Evolutionary conservation across 2,797 vertebrate genomes (phyloP).

Genomic region (Threskiornis aethiopicus): DNA sequence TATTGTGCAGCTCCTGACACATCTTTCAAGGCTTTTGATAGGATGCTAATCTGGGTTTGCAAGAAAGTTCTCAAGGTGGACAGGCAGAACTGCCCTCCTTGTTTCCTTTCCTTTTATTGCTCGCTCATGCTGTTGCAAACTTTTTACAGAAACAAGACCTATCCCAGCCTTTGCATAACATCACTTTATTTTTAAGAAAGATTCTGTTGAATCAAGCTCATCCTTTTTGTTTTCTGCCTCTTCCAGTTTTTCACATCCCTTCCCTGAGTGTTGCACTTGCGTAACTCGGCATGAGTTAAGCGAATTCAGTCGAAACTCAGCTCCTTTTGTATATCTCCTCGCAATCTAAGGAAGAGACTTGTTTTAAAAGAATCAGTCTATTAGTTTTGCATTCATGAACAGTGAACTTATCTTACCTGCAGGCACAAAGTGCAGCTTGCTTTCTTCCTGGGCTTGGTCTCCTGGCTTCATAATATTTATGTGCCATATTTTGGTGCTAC

Average conservation of each 20-base stretch:
- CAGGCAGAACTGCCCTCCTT: not conserved
- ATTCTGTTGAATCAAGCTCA: not conserved
- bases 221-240: not conserved
- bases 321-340: not conserved
- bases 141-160: not conserved
- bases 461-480: not conserved
- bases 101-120: not conserved
- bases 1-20: not conserved
- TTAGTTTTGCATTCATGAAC: not conserved
- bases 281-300: not conserved
- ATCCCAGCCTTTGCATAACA: not conserved
- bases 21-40: not conserved
- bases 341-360: not conserved
- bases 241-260: not conserved
- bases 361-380: not conserved
- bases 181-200: not conserved
- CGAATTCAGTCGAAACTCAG: not conserved
- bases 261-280: not conserved
- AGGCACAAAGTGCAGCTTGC: not conserved
- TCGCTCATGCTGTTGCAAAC: not conserved
- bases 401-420: not conserved
- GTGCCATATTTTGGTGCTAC: not conserved
- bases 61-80: not conserved
- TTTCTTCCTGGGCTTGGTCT: not conserved
- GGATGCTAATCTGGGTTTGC: not conserved